Evolutionary conservation across 2,113 vertebrate genomes (phyloP).

Genomic region (Pavo muticus): DNA sequence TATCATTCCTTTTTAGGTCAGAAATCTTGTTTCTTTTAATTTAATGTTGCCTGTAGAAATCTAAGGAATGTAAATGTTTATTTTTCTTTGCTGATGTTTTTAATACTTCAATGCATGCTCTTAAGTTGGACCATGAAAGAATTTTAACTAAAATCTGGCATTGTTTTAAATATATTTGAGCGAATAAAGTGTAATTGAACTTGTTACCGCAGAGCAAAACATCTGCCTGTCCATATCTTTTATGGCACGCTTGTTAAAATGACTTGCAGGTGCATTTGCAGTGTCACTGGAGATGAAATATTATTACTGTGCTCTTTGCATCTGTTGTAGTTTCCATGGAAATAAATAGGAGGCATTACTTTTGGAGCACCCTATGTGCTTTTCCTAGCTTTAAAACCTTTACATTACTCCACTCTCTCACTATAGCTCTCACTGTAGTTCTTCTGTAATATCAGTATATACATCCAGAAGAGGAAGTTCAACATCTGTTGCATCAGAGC

Average conservation of each 20-base stretch:
- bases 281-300: too few species aligned
- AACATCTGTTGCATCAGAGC: not conserved
- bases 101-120: too few species aligned
- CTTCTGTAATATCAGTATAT: not conserved
- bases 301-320: too few species aligned
- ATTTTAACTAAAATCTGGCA: not conserved
- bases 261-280: not conserved
- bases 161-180: not conserved
- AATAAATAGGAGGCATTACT: too few species aligned
- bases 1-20: not conserved
- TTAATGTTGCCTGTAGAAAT: not conserved
- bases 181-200: not conserved
- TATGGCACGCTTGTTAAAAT: not conserved
- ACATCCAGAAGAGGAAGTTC: not conserved
- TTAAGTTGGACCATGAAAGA: not conserved
- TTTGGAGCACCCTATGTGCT: too few species aligned
- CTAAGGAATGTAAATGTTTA: not conserved
- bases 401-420: not conserved
- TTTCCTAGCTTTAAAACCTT: not conserved
- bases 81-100: not conserved
- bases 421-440: not conserved
- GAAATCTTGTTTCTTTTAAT: not conserved
- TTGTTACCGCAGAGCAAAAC: not conserved
- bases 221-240: not conserved
- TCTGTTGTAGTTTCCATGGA: too few species aligned